These are phyloP conservation scores for Ursus arctos DNA, from an alignment of 2,113 vertebrate species.

Conservation along the genomic window DNA sequence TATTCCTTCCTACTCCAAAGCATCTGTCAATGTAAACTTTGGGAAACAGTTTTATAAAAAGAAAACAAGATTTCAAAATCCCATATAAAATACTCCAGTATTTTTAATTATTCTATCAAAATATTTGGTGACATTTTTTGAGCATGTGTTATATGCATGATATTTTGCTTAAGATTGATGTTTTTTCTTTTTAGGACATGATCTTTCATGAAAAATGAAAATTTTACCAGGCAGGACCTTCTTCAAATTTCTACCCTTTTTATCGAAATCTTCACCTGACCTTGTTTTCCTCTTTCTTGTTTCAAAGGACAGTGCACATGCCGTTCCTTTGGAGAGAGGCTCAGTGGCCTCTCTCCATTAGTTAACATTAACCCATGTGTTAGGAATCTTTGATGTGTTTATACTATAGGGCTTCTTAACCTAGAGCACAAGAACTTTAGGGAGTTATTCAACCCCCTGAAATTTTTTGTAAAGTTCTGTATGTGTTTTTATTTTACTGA, in stretches of 20 bases:
- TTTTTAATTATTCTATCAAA: conserved; percentile 47
- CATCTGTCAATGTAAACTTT: conserved; percentile 32
- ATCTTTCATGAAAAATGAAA: conserved; percentile 54
- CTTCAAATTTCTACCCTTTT: background rate
- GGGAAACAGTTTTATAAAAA: conserved; percentile 19
- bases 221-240: background rate
- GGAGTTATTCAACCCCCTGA: background rate
- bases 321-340: background rate
- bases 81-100: background rate
- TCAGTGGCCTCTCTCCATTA: background rate
- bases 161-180: conserved; percentile 13
- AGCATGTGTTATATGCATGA: background rate
- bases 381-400: background rate
- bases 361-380: background rate
- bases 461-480: conserved; percentile 28
- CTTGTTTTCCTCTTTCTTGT: conserved; percentile 18
- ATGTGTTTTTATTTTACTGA: conserved; percentile 59
- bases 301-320: background rate
- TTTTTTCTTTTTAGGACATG: conserved; percentile 15
- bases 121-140: conserved; percentile 13
- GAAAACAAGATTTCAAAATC: conserved; percentile 45
- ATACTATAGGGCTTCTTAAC: background rate
- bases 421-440: background rate
- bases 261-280: conserved; percentile 19
- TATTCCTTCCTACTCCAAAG: conserved; percentile 27